Evolutionary conservation across 2,113 vertebrate species (phyloP).

Genomic region (Antechinus flavipes): DNA sequence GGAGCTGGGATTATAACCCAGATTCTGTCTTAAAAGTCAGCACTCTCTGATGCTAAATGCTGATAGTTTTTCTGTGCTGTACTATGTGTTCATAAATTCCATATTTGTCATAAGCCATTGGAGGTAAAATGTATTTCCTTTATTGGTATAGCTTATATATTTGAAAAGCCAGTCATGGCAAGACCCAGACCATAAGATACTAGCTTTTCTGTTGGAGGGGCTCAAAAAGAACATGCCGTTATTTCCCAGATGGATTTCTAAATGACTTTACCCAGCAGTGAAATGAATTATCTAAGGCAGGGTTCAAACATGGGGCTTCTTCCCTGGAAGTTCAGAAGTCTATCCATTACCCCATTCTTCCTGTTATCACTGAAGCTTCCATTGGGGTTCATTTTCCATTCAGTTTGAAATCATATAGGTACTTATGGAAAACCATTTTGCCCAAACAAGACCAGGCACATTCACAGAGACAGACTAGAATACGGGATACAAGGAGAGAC

Average conservation of each 20-base stretch:
- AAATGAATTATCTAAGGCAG: neutral
- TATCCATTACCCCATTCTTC: neutral
- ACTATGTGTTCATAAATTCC: neutral
- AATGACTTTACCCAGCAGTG: neutral
- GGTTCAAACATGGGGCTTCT: neutral
- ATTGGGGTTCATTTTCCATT: conserved; percentile 58
- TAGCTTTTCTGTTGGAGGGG: neutral
- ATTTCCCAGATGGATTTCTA: neutral
- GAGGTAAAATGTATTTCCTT: neutral
- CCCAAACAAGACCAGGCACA: neutral
- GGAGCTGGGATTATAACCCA: neutral
- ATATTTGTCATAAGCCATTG: neutral
- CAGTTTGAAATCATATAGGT: neutral
- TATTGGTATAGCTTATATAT: conserved; percentile 33
- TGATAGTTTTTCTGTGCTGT: neutral
- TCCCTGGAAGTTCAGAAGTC: neutral
- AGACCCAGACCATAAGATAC: conserved; percentile 57
- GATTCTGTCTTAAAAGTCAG: neutral
- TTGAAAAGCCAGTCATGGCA: conserved; percentile 50
- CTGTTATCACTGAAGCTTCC: conserved; percentile 29
- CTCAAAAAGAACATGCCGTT: neutral
- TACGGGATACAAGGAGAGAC: conserved; percentile 13
- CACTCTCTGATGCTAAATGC: neutral
- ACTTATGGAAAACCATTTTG: conserved; percentile 39
- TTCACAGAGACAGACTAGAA: conserved; percentile 26